These are phyloP conservation scores for Phyllostomus discolor DNA, from an alignment of 2,113 vertebrate species.

Conservation along the genomic window DNA sequence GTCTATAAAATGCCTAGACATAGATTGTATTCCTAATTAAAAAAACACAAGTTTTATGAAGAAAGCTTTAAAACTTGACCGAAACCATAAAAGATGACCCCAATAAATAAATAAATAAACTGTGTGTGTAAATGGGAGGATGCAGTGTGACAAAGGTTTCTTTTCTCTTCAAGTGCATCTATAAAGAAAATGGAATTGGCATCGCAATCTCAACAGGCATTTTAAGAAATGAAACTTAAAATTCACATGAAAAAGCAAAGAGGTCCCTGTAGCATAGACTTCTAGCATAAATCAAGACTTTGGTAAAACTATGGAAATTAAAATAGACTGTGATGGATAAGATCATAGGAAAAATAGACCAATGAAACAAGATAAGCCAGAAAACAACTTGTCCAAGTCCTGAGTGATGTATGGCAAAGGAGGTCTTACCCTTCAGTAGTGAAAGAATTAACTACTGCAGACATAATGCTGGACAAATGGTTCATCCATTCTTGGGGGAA, in stretches of 20 bases:
- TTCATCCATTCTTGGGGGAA: not conserved
- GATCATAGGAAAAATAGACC: not conserved
- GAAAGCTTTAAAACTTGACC: constrained; percentile 11
- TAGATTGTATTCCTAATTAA: constrained; percentile 27
- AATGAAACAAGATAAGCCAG: not conserved
- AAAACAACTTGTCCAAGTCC: not conserved
- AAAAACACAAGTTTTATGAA: constrained; percentile 1
- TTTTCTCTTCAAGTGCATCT: not conserved
- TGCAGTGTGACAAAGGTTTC: not conserved
- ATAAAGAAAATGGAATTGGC: constrained; percentile 10
- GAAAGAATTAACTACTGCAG: not conserved
- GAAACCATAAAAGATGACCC: not conserved
- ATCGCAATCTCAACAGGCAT: not conserved
- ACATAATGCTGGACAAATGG: not conserved
- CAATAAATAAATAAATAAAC: constrained; percentile 1
- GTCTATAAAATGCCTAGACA: not conserved
- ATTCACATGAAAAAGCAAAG: not conserved
- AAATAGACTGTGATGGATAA: not conserved
- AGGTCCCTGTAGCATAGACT: not conserved
- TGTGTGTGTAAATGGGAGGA: not conserved
- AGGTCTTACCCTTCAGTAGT: not conserved
- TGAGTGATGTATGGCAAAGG: not conserved
- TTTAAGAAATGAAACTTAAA: constrained; percentile 1
- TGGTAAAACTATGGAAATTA: not conserved
- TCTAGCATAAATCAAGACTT: not conserved